A percentile compares a stretch with the other conserved stretches of the same genome.
Conservation (phyloP, 2,797 vertebrate genomes). For the Mormyrops boulengeri region DNA sequence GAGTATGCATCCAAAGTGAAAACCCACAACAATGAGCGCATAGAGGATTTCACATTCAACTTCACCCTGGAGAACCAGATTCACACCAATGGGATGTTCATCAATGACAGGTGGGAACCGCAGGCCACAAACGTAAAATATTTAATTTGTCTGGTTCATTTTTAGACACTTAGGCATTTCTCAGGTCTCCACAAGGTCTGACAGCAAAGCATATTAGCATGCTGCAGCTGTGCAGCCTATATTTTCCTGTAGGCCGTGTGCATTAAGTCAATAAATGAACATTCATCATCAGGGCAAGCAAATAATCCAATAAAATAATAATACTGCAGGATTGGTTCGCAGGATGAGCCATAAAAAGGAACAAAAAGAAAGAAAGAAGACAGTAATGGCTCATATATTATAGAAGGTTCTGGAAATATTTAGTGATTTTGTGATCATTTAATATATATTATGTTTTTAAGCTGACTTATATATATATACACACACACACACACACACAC, state of each 20-base stretch:
- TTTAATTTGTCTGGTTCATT: constrained; percentile 25
- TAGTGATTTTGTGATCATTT: no score
- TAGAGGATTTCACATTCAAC: constrained; percentile 84
- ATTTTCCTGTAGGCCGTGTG: background rate
- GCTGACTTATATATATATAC: background rate
- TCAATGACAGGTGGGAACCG: constrained; percentile 78
- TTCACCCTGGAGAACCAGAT: constrained; percentile 97
- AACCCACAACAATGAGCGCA: constrained; percentile 69
- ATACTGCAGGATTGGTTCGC: background rate
- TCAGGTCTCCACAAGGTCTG: background rate
- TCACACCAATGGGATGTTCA: constrained; percentile 79
- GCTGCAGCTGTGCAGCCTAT: background rate
- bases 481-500: background rate
- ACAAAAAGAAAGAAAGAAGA: background rate
- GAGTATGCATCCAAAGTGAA: constrained; percentile 84
- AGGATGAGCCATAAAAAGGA: background rate
- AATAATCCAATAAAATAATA: background rate
- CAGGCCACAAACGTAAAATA: constrained; percentile 55
- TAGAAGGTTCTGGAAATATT: background rate
- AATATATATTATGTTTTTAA: background rate
- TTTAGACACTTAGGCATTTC: background rate
- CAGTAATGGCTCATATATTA: background rate
- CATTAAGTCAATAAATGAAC: background rate
- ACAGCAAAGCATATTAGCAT: background rate
- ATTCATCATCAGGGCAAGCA: background rate